These are phyloP conservation scores for Phlogophora meticulosa DNA, from an alignment of 2,888 invertebrate species.

Conservation along the genomic window DNA sequence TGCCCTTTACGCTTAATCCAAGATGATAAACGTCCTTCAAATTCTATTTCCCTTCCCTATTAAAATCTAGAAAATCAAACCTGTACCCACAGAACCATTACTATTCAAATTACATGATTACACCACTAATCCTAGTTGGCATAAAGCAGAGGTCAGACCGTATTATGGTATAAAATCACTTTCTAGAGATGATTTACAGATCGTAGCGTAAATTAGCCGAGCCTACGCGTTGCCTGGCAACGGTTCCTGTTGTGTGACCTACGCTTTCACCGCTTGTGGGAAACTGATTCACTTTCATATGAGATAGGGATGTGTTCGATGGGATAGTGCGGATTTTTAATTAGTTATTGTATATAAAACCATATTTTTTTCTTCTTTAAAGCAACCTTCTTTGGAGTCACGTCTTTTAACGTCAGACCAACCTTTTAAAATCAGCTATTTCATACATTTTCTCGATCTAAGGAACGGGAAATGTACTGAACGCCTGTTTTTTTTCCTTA, in stretches of 20 bases:
- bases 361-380: no score
- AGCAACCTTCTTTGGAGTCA: no score
- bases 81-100: constrained; percentile 16
- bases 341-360: no score
- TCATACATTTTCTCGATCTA: no score
- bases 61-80: constrained; percentile 14
- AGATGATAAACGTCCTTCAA: constrained; percentile 12
- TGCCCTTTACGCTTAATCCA: no score
- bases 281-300: constrained; percentile 54
- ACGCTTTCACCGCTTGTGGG: constrained; percentile 61
- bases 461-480: no score
- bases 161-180: constrained; percentile 60
- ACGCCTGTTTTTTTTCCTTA: no score
- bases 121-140: constrained; percentile 47
- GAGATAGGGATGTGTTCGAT: constrained; percentile 11
- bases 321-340: constrained; percentile 9
- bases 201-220: constrained; percentile 64
- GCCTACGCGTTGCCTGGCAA: constrained; percentile 64
- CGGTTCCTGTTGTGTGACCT: constrained; percentile 60
- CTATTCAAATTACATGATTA: constrained; percentile 60
- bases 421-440: no score
- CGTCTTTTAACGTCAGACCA: no score
- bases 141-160: constrained; percentile 55
- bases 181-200: constrained; percentile 68
- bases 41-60: neutral